Evolutionary conservation across 2,113 vertebrate genomes (phyloP).

Genomic region (Nothobranchius kuhntae): DNA sequence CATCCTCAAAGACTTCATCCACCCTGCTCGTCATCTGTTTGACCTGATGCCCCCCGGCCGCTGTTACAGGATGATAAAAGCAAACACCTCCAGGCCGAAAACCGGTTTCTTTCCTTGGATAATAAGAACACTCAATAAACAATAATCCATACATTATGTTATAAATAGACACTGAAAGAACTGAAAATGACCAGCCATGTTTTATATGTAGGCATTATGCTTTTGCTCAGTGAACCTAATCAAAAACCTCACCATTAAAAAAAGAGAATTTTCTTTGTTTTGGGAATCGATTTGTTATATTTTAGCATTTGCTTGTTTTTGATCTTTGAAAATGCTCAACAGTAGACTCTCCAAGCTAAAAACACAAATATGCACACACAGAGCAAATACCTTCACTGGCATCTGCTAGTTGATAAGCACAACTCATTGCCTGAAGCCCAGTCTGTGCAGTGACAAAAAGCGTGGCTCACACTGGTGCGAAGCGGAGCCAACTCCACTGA

Average conservation of each 20-base stretch:
- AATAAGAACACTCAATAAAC: no score
- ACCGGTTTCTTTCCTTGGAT: no score
- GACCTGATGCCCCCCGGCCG: no score
- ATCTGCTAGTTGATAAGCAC: constrained; percentile 53
- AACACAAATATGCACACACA: constrained; percentile 16
- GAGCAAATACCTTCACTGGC: constrained; percentile 39
- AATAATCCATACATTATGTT: no score
- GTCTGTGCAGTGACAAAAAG: constrained; percentile 63
- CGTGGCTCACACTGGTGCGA: constrained; percentile 53
- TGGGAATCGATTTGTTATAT: neutral
- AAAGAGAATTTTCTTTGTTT: neutral
- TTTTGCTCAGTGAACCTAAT: neutral
- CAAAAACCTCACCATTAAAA: neutral
- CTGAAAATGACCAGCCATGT: no score
- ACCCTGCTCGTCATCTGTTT: no score
- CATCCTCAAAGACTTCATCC: no score
- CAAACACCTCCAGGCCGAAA: no score
- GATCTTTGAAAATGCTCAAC: constrained; percentile 15
- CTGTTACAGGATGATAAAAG: no score
- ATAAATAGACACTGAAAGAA: no score
- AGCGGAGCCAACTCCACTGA: constrained; percentile 68
- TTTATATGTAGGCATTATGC: no score
- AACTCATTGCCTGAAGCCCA: constrained; percentile 51
- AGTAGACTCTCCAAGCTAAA: constrained; percentile 13
- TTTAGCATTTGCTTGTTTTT: constrained; percentile 1